Evolutionary conservation across 2,888 invertebrate genomes (phyloP).

Genomic region (Euzophera pinguis): DNA sequence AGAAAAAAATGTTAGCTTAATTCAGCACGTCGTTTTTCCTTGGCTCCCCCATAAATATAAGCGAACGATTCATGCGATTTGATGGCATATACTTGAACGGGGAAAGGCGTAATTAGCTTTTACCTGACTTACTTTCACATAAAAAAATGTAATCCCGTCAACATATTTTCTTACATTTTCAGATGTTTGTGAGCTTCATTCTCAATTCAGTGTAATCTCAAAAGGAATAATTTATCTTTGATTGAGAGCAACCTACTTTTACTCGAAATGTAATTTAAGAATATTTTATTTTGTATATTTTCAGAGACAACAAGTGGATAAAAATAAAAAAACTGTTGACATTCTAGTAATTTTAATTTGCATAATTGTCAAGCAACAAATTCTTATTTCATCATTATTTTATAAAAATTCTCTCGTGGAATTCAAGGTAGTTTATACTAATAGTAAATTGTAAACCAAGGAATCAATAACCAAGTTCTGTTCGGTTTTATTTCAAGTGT

Average conservation of each 20-base stretch:
- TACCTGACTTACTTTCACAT: constrained; percentile 33
- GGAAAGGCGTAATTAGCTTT: constrained; percentile 56
- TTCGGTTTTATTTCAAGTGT: constrained; percentile 13
- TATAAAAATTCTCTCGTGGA: too few species aligned
- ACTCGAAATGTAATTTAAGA: constrained; percentile 20
- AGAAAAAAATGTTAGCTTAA: constrained; percentile 76
- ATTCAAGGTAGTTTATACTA: too few species aligned
- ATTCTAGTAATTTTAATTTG: too few species aligned
- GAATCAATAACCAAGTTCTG: too few species aligned
- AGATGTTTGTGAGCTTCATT: constrained; percentile 37
- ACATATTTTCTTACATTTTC: constrained; percentile 30
- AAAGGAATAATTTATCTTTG: constrained; percentile 44
- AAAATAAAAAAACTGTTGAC: too few species aligned
- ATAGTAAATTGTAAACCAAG: too few species aligned
- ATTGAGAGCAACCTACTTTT: constrained; percentile 41
- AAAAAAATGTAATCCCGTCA: constrained; percentile 29
- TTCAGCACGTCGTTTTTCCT: constrained; percentile 66
- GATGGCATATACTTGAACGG: constrained; percentile 55
- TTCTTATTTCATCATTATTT: too few species aligned
- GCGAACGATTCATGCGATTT: constrained; percentile 63
- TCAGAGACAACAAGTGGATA: too few species aligned
- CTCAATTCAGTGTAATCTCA: constrained; percentile 45
- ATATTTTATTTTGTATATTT: too few species aligned
- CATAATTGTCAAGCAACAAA: too few species aligned
- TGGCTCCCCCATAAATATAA: constrained; percentile 57